Evolutionary conservation across 2,888 invertebrate species (phyloP), one percentile per base, ranked within the genome.

Genomic region (Hipparchia sbordonii): DNA sequence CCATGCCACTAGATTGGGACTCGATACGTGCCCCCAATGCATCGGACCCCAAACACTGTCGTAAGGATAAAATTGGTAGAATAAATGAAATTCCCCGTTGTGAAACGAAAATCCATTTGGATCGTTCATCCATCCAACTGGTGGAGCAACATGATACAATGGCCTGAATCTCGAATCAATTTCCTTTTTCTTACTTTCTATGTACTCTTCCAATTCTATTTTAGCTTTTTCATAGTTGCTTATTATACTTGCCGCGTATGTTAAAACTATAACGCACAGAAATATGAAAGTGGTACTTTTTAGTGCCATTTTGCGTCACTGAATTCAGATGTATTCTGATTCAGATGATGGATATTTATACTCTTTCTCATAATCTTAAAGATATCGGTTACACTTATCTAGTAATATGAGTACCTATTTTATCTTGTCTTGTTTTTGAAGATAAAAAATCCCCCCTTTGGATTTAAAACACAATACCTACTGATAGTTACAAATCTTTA

Each of bases 91-190:
- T 77, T 91, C 85, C 13, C 93, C 94, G 60, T 92, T 89, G 80
- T 88, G 91, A 78, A 84, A 94, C 0, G 93, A 89, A 80, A 95
- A 92, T 6, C 95, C 95, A 74, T 95, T 95, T 0, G 95, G 95
- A 73, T 95, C 95, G 77, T 95, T 95, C 82, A 94, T 91, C 95
- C 95, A 95, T 23, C 94, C 94, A 0, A 92, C 90, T 0, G 92
- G 93, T 0, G 90, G 89, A 0, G 85, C 81, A 2, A 92, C 84
- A 75, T 94, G 93, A 74, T 92, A 93, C 2, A 87, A 87, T 6
- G 86, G 83, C 73, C 90, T 83, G 76, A 86, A 93, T 52, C 91
- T 83, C 2, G 82, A 86, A 70, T 91, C 89, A 5, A 93, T 86
- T 12, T 89, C 85, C 5, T 77, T 61, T 71, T 82, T 87, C 74